These are phyloP conservation scores for Hafferia zeledoni DNA, from an alignment of 2,797 vertebrate genomes.

Conservation along the genomic window DNA sequence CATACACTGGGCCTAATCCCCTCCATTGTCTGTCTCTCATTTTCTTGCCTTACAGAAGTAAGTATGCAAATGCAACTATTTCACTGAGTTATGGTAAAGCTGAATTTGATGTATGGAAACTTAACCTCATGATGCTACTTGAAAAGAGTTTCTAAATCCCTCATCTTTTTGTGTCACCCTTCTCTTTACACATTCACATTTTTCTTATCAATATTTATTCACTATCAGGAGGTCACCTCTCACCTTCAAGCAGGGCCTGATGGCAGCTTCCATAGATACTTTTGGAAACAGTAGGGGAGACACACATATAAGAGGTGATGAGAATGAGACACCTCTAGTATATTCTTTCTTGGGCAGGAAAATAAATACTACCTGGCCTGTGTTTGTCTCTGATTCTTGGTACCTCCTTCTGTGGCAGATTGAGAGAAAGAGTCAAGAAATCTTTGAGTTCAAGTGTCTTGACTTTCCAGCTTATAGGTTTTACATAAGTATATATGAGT, in stretches of 20 bases:
- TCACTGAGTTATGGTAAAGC: background rate
- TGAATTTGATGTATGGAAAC: background rate
- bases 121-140: background rate
- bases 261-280: background rate
- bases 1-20: background rate
- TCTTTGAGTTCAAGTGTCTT: background rate
- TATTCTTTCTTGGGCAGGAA: background rate
- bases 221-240: background rate
- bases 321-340: background rate
- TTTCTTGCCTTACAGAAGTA: background rate
- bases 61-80: background rate
- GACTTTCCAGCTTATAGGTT: background rate
- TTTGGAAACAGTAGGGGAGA: background rate
- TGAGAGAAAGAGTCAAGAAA: background rate
- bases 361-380: background rate
- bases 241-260: background rate
- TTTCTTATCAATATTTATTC: background rate
- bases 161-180: background rate
- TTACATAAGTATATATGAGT: background rate
- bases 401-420: background rate
- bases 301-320: background rate
- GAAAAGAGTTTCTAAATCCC: background rate
- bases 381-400: background rate
- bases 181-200: background rate
- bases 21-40: background rate